phyloP scores from a whole-genome alignment of 1,140 invertebrate genomes.

The Hylaeus volcanicus region DNA sequence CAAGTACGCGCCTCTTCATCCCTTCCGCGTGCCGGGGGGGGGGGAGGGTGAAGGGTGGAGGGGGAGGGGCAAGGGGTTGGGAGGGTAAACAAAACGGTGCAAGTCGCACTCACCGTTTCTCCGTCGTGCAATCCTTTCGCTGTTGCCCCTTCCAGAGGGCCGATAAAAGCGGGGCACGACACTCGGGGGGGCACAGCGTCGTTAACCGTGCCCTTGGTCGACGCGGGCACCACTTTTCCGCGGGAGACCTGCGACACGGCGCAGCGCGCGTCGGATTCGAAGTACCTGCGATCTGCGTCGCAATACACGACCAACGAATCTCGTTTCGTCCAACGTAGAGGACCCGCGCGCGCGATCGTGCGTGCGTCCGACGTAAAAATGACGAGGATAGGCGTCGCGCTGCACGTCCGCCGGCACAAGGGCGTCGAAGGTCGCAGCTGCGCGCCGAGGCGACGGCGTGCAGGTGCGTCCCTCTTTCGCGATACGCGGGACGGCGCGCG shows the following conservation, averaged over 20 bases:
- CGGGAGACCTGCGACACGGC: neutral
- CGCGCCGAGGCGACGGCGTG: constrained; percentile 61
- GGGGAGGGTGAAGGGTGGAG: too few species aligned
- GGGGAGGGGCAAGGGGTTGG: too few species aligned
- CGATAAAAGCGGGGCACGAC: neutral
- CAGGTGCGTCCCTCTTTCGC: constrained; percentile 70
- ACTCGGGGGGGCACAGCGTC: neutral
- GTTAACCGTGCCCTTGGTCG: neutral
- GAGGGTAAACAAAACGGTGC: neutral
- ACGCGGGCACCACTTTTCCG: constrained; percentile 4
- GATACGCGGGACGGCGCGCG: constrained; percentile 35
- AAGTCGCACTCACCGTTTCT: constrained; percentile 44
- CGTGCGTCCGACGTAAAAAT: constrained; percentile 67
- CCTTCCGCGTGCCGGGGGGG: too few species aligned
- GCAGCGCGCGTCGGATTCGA: neutral
- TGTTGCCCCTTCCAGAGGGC: constrained; percentile 18
- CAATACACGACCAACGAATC: neutral
- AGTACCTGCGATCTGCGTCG: neutral
- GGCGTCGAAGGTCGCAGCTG: constrained; percentile 77
- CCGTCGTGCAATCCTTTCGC: constrained; percentile 22
- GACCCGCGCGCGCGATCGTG: constrained; percentile 17
- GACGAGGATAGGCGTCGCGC: constrained; percentile 63
- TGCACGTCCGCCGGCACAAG: constrained; percentile 68
- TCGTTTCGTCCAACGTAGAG: too few species aligned
- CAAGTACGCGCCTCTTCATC: too few species aligned